Evolutionary conservation across 1,140 invertebrate species (phyloP).

Genomic region (Chymomyza costata): DNA sequence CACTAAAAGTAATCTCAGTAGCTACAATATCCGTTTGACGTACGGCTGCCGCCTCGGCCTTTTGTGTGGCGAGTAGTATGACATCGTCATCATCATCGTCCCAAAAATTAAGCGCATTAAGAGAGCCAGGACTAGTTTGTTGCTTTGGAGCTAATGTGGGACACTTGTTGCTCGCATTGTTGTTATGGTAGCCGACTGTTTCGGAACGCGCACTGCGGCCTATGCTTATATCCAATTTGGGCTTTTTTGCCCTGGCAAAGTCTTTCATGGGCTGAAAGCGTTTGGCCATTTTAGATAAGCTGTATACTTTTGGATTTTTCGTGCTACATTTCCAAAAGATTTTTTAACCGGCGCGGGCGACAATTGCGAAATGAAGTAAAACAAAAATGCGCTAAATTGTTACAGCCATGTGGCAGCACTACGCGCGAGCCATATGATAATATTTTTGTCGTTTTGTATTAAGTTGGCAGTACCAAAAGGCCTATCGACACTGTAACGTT

Average conservation of each 20-base stretch:
- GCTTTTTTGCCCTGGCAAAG: constrained; percentile 47
- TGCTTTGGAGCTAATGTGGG: not conserved
- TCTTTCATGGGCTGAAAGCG: constrained; percentile 50
- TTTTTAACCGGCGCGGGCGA: too few relatives aligned
- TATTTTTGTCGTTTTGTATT: too few relatives aligned
- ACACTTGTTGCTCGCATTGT: constrained; percentile 8
- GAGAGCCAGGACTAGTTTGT: not conserved
- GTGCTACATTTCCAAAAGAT: too few relatives aligned
- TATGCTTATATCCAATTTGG: constrained; percentile 54
- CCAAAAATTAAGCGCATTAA: constrained; percentile 41
- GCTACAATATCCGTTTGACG: constrained; percentile 17
- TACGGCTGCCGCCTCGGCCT: constrained; percentile 44
- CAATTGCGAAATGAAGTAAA: too few relatives aligned
- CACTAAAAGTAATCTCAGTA: constrained; percentile 45
- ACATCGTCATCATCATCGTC: constrained; percentile 65
- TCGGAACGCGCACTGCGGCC: constrained; percentile 3
- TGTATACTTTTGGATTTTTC: too few relatives aligned
- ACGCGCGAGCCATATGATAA: too few relatives aligned
- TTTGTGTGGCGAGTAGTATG: constrained; percentile 58
- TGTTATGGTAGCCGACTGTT: not conserved
- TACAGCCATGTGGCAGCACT: too few relatives aligned
- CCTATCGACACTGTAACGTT: too few relatives aligned
- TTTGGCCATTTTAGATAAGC: constrained; percentile 55
- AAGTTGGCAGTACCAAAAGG: too few relatives aligned
- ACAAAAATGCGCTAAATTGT: too few relatives aligned